These are phyloP conservation scores for Danionella dracula DNA, from an alignment of 2,797 vertebrate species.

Conservation along the genomic window DNA sequence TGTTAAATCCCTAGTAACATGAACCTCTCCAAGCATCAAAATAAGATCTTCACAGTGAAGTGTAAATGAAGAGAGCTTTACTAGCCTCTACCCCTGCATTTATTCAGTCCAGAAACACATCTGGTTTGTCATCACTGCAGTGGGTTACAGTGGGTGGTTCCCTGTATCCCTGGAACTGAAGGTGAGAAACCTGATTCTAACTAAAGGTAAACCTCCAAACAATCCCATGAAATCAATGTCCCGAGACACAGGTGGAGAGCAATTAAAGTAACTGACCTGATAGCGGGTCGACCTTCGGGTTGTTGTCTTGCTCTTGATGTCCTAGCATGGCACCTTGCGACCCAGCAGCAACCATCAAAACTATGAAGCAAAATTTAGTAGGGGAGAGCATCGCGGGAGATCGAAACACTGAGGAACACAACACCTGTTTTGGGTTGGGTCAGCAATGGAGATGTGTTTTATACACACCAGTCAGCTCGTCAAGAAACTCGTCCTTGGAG, in stretches of 20 bases:
- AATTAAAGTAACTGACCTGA: conserved; percentile 59
- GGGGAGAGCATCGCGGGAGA: conserved; percentile 52
- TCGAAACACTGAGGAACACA: conserved; percentile 18
- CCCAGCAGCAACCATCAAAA: conserved; percentile 38
- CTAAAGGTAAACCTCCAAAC: background rate
- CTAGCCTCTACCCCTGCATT: too few relatives aligned
- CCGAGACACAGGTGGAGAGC: background rate
- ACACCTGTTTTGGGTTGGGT: conserved; percentile 46
- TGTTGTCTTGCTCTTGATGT: conserved; percentile 14
- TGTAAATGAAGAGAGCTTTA: too few relatives aligned
- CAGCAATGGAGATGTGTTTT: conserved; percentile 40
- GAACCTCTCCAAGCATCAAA: too few relatives aligned
- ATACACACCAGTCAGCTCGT: conserved; percentile 44
- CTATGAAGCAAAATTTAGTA: conserved; percentile 21
- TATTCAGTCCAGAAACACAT: too few relatives aligned
- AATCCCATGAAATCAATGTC: background rate
- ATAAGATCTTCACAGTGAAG: too few relatives aligned
- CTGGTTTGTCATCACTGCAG: too few relatives aligned
- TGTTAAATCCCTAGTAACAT: too few relatives aligned
- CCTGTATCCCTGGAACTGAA: background rate
- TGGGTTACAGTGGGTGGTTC: too few relatives aligned
- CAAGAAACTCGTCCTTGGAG: conserved; percentile 63
- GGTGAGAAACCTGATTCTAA: background rate
- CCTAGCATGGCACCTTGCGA: conserved; percentile 17
- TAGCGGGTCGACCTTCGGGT: background rate